These are phyloP conservation scores for Eupleurogrammus muticus DNA, from an alignment of 2,797 vertebrate species.

Conservation along the genomic window DNA sequence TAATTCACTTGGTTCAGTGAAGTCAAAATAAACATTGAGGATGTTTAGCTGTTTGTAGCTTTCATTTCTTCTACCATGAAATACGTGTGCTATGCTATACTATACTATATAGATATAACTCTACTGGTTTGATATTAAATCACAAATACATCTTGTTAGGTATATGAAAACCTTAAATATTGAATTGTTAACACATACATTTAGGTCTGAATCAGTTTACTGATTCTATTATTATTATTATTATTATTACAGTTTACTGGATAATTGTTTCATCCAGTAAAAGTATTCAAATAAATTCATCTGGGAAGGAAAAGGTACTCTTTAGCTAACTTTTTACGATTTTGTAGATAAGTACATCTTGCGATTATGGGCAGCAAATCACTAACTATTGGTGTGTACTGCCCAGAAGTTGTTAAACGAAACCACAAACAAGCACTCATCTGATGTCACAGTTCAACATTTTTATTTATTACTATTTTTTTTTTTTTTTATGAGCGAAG, in stretches of 20 bases:
- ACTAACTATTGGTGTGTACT: background rate
- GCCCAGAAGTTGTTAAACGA: background rate
- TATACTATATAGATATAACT: too few species aligned
- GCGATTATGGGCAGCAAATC: background rate
- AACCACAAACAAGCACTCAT: background rate
- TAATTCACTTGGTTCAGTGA: slow-evolving; percentile 4
- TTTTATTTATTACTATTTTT: too few species aligned
- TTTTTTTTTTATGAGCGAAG: background rate
- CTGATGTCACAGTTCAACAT: too few species aligned
- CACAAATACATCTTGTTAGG: too few species aligned
- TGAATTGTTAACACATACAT: background rate
- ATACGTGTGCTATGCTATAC: too few species aligned
- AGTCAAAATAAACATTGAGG: background rate
- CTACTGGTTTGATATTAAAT: too few species aligned
- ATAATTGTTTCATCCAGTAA: background rate
- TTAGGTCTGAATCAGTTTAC: background rate
- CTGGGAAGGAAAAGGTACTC: background rate
- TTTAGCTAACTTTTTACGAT: background rate
- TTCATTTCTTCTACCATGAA: background rate
- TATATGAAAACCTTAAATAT: background rate
- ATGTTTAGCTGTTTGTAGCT: background rate
- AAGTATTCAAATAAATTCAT: background rate
- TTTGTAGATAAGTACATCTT: background rate
- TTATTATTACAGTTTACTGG: background rate
- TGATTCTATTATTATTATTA: background rate